Evolutionary conservation across 2,888 invertebrate species (phyloP), one percentile per base, ranked within the genome.

Genomic region (Lordiphosa andalusiaca): DNA sequence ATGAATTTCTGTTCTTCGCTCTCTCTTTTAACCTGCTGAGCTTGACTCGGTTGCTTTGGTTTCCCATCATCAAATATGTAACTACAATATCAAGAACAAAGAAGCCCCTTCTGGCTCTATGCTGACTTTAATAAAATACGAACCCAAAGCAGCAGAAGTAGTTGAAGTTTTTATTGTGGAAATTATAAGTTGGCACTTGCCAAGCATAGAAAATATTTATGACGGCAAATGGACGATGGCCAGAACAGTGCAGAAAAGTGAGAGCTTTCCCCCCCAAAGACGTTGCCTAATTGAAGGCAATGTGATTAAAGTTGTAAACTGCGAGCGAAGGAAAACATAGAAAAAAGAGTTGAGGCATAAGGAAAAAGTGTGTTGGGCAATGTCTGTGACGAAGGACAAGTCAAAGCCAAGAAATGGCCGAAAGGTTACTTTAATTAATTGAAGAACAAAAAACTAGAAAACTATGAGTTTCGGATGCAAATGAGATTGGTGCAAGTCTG

Each of bases 161-260:
- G 57, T 42, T 58, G 55, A 67, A 73, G 70, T 36, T 63, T 64
- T 51, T 53, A 49, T 25, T 55, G 61, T 63, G 64, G 70, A 73
- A 76, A 76, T 73, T 73, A 64, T 65, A 73, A 63, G 67, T 59
- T 76, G 70, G 68, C 73, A 73, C 54, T 67, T 67, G 63, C 67
- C 67, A 61, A 46, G 13, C 53, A 48, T n/a, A 23, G n/a, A 30
- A 51, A 67, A 49, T 57, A 73, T 76, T 72, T 76, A 62, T 69
- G 61, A 56, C 48, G 19, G 30, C 40, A 38, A 50, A 63, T 71
- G 55, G 53, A 67, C 54, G 67, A 41, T 36, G 41, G n/a, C 13
- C 12, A n/a, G 33, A 21, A 6, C 25, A 4, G 7, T 33, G 39
- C 6, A 33, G 25, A 35, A 46, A 53, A 38, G 12, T 47, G 10